Base-by-base conservation (phyloP, 2,888 invertebrate genomes). In the Apamea sordens region DNA sequence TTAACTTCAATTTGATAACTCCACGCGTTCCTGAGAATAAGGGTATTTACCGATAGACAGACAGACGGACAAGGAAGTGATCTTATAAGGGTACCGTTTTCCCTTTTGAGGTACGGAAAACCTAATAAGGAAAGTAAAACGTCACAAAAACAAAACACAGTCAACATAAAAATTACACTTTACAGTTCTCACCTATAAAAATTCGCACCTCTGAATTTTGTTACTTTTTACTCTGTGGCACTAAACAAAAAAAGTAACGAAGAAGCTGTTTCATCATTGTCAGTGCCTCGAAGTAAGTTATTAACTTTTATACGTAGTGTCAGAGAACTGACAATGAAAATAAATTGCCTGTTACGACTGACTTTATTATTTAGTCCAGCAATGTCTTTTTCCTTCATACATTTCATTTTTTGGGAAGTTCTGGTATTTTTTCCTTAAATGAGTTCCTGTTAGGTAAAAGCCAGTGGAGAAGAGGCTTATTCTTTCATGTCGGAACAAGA, bases 271-370 rank as follows among this genome's bases (percentile, higher is more conserved):
- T 80, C 73, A 65, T 84, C 83, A 76, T 83, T 79, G 77, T 79
- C 84, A 76, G 76, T 80, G 28, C 44, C 44, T 47, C 53, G 64
- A 61, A 73, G 76, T 83, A 79, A 84, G 83, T 90, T 89, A 87
- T 90, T 89, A 89, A 89, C 88, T 89, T 89, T 90, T 87, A 84
- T 88, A 86, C 81, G 84, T 89, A 84, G 85, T 90, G 87, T 90
- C 85, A 85, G 77, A 86, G 79, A 86, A 84, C 76, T 89, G 88
- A 89, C 86, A 86, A 88, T 89, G 82, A 87, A 88, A 90, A 86
- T 86, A 89, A 89, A 90, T 89, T 88, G 89, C 80, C 88, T 88
- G 86, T 89, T 90, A 90, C 80, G 76, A 77, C 67, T 77, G 76
- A 78, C 82, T 88, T 89, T 86, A 86, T 86, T 88, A 83, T 73